Percentiles rank a stretch among this genome's conserved stretches.
These are phyloP conservation scores for Yasuhikotakia modesta DNA, from an alignment of 2,797 vertebrate genomes.

Conservation along the genomic window DNA sequence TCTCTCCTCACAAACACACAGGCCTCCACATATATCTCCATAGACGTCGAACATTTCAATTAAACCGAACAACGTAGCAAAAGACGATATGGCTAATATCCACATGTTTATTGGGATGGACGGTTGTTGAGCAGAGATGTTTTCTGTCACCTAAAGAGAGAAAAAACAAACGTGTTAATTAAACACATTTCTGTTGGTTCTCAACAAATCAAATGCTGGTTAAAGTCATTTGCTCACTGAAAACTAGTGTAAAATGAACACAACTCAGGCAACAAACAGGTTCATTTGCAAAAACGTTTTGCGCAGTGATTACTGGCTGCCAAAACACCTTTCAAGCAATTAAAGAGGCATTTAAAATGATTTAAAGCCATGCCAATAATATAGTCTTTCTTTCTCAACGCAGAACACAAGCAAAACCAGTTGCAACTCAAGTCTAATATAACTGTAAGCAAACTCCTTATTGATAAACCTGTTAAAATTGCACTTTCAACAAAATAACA, in stretches of 20 bases:
- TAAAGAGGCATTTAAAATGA: not conserved
- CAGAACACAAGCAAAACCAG: not conserved
- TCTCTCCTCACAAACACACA: constrained; percentile 94
- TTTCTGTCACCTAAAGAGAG: constrained; percentile 79
- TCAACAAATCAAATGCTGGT: not conserved
- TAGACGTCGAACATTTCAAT: constrained; percentile 88
- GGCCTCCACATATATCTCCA: constrained; percentile 91
- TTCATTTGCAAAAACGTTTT: not conserved
- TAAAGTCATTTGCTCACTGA: no score
- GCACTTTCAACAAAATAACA: not conserved
- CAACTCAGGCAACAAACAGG: no score
- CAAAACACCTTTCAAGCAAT: not conserved
- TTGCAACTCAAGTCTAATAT: not conserved
- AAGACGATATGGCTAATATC: constrained; percentile 85
- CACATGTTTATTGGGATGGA: constrained; percentile 83
- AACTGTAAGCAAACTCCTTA: no score
- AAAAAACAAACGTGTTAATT: constrained; percentile 54
- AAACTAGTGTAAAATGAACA: no score
- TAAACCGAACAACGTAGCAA: constrained; percentile 83
- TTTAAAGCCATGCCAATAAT: not conserved
- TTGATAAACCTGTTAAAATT: not conserved
- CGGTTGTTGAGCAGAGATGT: constrained; percentile 67
- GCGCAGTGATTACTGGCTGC: not conserved
- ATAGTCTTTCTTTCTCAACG: not conserved
- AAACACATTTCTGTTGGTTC: not conserved